Evolutionary conservation across 2,888 invertebrate genomes (phyloP).

Genomic region (Mantis religiosa): DNA sequence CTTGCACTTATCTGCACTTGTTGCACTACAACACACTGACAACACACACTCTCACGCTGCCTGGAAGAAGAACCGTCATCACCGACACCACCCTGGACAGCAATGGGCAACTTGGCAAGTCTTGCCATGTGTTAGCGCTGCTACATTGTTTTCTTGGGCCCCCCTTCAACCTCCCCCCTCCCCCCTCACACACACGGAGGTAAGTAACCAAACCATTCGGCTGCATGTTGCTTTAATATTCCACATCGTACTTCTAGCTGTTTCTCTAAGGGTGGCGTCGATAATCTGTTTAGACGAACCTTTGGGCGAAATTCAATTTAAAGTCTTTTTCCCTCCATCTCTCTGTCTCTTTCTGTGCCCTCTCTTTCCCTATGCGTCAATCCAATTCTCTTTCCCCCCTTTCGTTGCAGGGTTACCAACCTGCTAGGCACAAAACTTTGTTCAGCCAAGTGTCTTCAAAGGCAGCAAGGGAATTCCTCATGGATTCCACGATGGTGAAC

Average conservation of each 20-base stretch:
- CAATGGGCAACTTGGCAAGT: neutral
- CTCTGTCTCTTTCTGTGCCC: slow-evolving; percentile 36
- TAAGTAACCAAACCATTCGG: neutral
- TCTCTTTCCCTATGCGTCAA: slow-evolving; percentile 2
- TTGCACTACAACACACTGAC: neutral
- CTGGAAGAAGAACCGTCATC: neutral
- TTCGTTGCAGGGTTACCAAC: neutral
- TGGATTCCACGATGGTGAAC: no score
- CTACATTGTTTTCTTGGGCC: slow-evolving; percentile 41
- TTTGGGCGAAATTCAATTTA: slow-evolving; percentile 35
- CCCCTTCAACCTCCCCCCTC: neutral
- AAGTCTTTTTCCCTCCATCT: slow-evolving; percentile 37
- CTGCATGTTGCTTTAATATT: slow-evolving; percentile 38
- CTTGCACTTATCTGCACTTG: neutral
- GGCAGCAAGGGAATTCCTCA: neutral
- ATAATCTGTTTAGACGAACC: slow-evolving; percentile 38
- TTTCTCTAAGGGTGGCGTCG: slow-evolving; percentile 20
- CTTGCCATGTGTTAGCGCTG: slow-evolving; percentile 15
- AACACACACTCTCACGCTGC: neutral
- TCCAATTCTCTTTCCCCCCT: slow-evolving; percentile 3
- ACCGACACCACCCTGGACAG: neutral
- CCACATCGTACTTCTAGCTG: slow-evolving; percentile 35
- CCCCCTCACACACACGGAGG: neutral
- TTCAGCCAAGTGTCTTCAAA: neutral
- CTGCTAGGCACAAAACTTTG: neutral